Conservation (phyloP, 1,140 invertebrate genomes). For the Drosophila pseudoobscura region DNA sequence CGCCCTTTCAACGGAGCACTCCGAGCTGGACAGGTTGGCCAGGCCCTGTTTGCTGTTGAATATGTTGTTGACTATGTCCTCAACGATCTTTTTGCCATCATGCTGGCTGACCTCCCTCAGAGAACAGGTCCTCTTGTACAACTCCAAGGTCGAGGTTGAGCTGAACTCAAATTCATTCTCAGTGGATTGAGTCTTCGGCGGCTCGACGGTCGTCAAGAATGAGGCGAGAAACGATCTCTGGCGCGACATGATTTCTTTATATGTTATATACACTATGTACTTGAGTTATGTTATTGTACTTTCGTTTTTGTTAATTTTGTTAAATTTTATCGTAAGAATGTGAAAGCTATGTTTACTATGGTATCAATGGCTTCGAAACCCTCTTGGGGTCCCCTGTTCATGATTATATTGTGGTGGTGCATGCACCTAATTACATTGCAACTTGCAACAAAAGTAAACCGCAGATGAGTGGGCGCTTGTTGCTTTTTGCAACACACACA, state of each 20-base stretch:
- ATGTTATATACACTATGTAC: too few relatives aligned
- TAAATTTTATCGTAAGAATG: too few relatives aligned
- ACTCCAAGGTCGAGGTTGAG: neutral
- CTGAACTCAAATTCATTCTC: neutral
- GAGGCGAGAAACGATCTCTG: too few relatives aligned
- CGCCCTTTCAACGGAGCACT: neutral
- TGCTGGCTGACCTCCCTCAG: neutral
- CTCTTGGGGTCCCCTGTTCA: neutral
- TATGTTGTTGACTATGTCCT: conserved; percentile 39
- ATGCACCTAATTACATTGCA: conserved; percentile 61
- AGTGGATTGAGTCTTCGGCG: neutral
- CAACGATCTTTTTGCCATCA: conserved; percentile 31
- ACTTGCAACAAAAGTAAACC: conserved; percentile 25
- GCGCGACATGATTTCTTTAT: too few relatives aligned
- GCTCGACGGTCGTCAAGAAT: too few relatives aligned
- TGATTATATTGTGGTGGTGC: conserved; percentile 27
- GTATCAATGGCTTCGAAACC: too few relatives aligned
- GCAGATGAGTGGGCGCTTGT: conserved; percentile 50
- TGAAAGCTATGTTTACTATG: too few relatives aligned
- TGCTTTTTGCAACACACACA: conserved; percentile 36
- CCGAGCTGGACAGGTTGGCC: conserved; percentile 20
- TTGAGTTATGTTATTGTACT: conserved; percentile 7
- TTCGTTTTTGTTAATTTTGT: neutral
- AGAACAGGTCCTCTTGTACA: neutral
- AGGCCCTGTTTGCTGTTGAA: conserved; percentile 26